phyloP scores from a whole-genome alignment of 2,888 invertebrate species.

The Auanema freiburgensis region DNA sequence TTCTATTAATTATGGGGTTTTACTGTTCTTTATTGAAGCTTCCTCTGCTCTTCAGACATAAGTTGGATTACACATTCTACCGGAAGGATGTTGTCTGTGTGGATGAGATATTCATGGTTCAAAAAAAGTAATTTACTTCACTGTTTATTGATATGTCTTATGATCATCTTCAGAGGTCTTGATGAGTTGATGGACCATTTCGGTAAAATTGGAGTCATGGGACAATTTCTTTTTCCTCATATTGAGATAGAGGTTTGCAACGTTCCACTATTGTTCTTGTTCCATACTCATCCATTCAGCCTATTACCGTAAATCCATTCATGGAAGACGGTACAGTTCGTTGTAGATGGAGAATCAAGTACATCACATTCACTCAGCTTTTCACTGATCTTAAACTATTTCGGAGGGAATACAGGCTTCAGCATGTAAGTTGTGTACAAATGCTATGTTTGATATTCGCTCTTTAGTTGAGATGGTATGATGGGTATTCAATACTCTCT shows the following conservation, averaged over 20 bases:
- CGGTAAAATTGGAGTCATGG: constrained; percentile 44
- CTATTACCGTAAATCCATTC: constrained; percentile 40
- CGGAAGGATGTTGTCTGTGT: constrained; percentile 57
- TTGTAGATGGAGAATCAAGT: constrained; percentile 58
- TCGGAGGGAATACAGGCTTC: constrained; percentile 34
- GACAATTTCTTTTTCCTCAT: constrained; percentile 48
- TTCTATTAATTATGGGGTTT: background rate
- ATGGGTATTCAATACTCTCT: constrained; percentile 58
- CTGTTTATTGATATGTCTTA: constrained; percentile 7
- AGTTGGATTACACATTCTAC: constrained; percentile 62
- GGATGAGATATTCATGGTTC: constrained; percentile 52
- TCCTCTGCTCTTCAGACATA: constrained; percentile 57
- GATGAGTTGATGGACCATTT: constrained; percentile 50
- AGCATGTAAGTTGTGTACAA: constrained; percentile 39
- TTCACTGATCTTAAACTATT: constrained; percentile 39
- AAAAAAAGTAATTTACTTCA: constrained; percentile 28
- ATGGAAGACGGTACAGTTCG: constrained; percentile 62
- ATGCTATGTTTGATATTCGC: background rate
- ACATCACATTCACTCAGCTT: constrained; percentile 42
- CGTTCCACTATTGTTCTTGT: background rate
- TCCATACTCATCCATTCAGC: constrained; percentile 11
- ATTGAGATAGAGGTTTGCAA: constrained; percentile 48
- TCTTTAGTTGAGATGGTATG: constrained; percentile 55
- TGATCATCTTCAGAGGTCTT: constrained; percentile 36
- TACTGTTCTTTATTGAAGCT: constrained; percentile 30